Conservation (phyloP, 2,113 vertebrate genomes). For the Charadrius vociferus region DNA sequence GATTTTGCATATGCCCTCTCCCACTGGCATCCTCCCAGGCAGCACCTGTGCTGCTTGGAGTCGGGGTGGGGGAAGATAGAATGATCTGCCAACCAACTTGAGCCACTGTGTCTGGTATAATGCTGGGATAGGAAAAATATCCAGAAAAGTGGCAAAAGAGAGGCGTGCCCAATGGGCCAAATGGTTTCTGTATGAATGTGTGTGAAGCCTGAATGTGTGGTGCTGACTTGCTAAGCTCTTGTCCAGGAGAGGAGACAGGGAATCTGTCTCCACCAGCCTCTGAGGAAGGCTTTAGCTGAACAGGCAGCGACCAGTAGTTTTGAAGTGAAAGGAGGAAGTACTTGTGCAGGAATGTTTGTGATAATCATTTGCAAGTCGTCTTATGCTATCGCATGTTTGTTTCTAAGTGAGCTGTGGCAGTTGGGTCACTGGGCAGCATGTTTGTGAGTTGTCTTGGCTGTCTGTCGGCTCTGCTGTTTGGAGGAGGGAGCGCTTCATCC, state of each 20-base stretch:
- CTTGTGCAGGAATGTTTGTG: background rate
- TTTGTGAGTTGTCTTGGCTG: background rate
- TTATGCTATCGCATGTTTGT: accelerated
- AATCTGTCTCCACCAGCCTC: background rate
- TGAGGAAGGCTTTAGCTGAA: background rate
- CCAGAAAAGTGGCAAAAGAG: too few relatives aligned
- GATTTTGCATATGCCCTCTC: background rate
- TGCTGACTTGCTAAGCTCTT: background rate
- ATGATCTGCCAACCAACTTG: background rate
- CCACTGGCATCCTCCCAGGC: background rate
- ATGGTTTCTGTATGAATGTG: background rate
- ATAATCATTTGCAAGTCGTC: background rate
- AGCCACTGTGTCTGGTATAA: background rate
- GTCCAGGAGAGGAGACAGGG: background rate
- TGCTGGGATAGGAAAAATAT: background rate
- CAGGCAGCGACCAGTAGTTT: background rate
- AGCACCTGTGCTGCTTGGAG: background rate
- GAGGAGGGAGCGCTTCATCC: background rate
- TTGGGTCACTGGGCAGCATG: background rate
- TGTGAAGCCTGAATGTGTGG: accelerated
- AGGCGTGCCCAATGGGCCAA: background rate
- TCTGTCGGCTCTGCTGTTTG: background rate
- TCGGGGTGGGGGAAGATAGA: accelerated
- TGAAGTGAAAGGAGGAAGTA: background rate
- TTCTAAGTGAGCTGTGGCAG: background rate